These are phyloP conservation scores for Drosophila helvetica DNA, from an alignment of 2,888 invertebrate species.

Conservation along the genomic window DNA sequence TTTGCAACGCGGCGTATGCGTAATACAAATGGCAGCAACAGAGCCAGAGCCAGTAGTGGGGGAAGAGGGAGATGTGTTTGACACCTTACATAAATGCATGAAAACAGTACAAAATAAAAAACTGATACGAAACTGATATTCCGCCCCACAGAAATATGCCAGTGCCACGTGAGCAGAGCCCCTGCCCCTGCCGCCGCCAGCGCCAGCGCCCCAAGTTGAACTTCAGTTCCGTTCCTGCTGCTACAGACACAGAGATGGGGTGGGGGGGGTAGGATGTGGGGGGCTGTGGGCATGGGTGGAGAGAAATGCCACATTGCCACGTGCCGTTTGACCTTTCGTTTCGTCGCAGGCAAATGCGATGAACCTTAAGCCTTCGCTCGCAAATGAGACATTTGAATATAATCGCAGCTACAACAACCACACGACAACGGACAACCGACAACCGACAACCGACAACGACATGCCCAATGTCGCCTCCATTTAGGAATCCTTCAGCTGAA, in stretches of 20 bases:
- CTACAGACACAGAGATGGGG: background rate
- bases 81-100: constrained; percentile 51
- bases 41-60: background rate
- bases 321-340: constrained; percentile 45
- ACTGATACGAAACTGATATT: constrained; percentile 35
- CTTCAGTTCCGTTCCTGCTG: constrained; percentile 16
- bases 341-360: constrained; percentile 43
- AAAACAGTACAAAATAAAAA: background rate
- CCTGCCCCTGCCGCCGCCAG: background rate
- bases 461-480: constrained; percentile 64
- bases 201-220: constrained; percentile 2
- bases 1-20: constrained; percentile 48
- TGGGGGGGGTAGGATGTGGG: background rate
- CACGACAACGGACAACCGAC: constrained; percentile 26
- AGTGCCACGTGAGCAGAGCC: constrained; percentile 57
- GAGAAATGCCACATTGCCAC: constrained; percentile 47
- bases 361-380: constrained; percentile 65
- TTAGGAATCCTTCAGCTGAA: constrained; percentile 61
- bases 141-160: constrained; percentile 37
- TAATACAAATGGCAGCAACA: constrained; percentile 22
- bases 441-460: constrained; percentile 26
- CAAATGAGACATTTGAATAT: constrained; percentile 68
- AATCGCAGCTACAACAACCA: constrained; percentile 40
- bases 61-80: constrained; percentile 22
- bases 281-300: background rate